Evolutionary conservation across 1,140 invertebrate species (phyloP).

Genomic region (Chlorops oryzae): DNA sequence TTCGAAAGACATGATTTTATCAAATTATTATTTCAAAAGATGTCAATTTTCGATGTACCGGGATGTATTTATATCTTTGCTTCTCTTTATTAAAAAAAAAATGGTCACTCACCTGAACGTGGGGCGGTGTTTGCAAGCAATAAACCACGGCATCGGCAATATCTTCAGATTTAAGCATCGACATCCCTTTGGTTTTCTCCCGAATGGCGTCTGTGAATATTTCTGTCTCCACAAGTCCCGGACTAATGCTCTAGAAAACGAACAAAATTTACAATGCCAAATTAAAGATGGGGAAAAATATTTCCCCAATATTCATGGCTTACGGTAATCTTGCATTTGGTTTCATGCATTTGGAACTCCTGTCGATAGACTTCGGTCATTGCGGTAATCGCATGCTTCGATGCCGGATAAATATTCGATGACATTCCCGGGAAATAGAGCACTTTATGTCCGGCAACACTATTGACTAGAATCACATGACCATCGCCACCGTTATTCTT

Average conservation of each 20-base stretch:
- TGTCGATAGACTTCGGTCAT: slow-evolving; percentile 56
- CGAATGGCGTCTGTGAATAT: slow-evolving; percentile 29
- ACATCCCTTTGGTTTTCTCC: slow-evolving; percentile 18
- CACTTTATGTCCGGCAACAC: slow-evolving; percentile 50
- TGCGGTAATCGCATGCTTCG: slow-evolving; percentile 62
- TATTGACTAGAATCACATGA: slow-evolving; percentile 65
- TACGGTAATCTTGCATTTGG: slow-evolving; percentile 61
- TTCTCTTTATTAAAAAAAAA: no score
- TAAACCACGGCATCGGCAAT: slow-evolving; percentile 53
- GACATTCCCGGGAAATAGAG: slow-evolving; percentile 39
- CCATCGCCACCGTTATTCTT: slow-evolving; percentile 55
- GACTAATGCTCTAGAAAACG: slow-evolving; percentile 54
- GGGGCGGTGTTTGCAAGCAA: slow-evolving; percentile 49
- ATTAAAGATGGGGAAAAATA: not conserved
- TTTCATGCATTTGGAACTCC: slow-evolving; percentile 54
- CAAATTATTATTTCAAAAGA: no score
- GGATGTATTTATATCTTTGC: no score
- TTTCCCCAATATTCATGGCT: slow-evolving; percentile 22
- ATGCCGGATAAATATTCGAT: slow-evolving; percentile 53
- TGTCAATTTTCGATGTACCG: no score
- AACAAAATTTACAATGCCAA: not conserved
- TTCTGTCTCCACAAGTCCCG: slow-evolving; percentile 55
- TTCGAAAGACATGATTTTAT: no score
- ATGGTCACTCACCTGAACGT: slow-evolving; percentile 54
- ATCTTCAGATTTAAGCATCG: slow-evolving; percentile 48